Percentiles rank a stretch among this genome's conserved stretches.
phyloP scores from a whole-genome alignment of 2,113 vertebrate species.

The Neotoma lepida region DNA sequence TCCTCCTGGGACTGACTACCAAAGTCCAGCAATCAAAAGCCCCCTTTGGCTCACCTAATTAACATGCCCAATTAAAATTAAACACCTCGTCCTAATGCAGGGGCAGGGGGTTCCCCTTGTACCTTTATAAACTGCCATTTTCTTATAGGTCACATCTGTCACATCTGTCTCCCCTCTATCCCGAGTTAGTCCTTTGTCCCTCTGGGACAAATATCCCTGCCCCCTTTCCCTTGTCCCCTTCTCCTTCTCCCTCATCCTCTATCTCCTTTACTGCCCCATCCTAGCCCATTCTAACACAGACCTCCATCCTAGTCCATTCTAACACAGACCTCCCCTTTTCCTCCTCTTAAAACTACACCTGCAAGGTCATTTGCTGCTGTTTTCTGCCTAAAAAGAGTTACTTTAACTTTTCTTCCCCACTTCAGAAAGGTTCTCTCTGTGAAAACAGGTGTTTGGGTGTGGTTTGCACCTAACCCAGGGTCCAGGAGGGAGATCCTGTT shows the following conservation, averaged over 20 bases:
- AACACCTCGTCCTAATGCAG: background rate
- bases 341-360: background rate
- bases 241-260: background rate
- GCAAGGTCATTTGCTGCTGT: background rate
- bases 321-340: background rate
- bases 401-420: background rate
- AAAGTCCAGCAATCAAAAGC: background rate
- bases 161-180: background rate
- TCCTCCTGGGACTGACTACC: background rate
- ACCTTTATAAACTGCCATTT: background rate
- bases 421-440: background rate
- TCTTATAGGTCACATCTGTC: background rate
- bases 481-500: background rate
- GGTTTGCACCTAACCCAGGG: background rate
- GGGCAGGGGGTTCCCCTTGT: background rate
- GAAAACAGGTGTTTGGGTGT: background rate
- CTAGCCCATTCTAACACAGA: too few relatives aligned
- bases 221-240: background rate
- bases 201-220: background rate
- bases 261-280: background rate
- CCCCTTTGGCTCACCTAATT: background rate
- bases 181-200: background rate
- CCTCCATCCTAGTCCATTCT: too few relatives aligned
- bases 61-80: background rate
- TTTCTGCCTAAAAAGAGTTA: background rate